Evolutionary conservation across 2,888 invertebrate species (phyloP).

Genomic region (Patella depressa): DNA sequence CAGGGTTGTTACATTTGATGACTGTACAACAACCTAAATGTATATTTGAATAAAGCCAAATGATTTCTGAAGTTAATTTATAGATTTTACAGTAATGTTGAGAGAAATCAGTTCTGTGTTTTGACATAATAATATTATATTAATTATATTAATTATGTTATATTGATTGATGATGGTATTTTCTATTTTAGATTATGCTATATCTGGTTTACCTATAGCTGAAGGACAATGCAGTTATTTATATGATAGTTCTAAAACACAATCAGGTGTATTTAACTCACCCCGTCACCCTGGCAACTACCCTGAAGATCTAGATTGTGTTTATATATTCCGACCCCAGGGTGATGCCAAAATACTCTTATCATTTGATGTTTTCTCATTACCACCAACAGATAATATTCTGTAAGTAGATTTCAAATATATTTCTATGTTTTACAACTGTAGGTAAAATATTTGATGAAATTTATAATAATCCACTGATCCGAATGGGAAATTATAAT

Average conservation of each 20-base stretch:
- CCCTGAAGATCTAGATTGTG: slow-evolving; percentile 71
- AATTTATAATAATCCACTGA: too few relatives aligned
- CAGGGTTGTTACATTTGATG: too few relatives aligned
- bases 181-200: slow-evolving; percentile 85
- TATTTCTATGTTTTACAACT: too few relatives aligned
- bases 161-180: slow-evolving; percentile 60
- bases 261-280: slow-evolving; percentile 82
- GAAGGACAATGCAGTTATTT: slow-evolving; percentile 90
- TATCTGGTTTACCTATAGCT: slow-evolving; percentile 93
- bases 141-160: slow-evolving; percentile 11
- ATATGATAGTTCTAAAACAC: slow-evolving; percentile 75
- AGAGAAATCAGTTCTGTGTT: background rate
- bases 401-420: slow-evolving; percentile 18
- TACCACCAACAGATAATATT: slow-evolving; percentile 42
- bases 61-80: background rate
- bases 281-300: slow-evolving; percentile 77
- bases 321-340: slow-evolving; percentile 70
- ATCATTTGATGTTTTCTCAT: slow-evolving; percentile 63
- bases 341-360: slow-evolving; percentile 63
- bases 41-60: background rate
- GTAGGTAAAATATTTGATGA: too few relatives aligned
- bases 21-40: too few relatives aligned
- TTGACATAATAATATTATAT: background rate
- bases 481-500: too few relatives aligned
- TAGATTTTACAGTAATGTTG: background rate